These are phyloP conservation scores for Epizoanthus rinbou DNA, from an alignment of 92 coral and sea anemone genomes.

Conservation along the genomic window DNA sequence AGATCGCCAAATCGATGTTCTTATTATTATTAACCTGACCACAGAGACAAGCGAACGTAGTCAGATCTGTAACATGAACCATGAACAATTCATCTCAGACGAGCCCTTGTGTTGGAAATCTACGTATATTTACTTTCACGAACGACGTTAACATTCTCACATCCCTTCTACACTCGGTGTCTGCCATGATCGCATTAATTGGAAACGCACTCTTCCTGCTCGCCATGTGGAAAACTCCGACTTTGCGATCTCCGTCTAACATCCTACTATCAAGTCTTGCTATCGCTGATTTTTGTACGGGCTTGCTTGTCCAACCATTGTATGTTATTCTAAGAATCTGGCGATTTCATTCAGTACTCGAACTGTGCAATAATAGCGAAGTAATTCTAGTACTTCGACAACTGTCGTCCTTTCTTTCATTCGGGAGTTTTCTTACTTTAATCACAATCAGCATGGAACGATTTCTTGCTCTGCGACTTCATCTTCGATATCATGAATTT, in stretches of 20 bases:
- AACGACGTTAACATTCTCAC: background rate
- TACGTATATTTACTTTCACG: background rate
- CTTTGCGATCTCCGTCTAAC: slow-evolving; percentile 8
- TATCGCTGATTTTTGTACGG: background rate
- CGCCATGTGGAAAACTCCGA: slow-evolving; percentile 7
- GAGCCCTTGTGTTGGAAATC: no score
- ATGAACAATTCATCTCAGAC: background rate
- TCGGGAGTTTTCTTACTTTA: background rate
- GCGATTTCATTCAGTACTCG: no score
- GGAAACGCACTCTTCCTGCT: background rate
- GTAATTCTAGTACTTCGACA: no score
- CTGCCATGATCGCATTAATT: background rate
- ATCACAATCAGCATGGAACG: slow-evolving; percentile 9
- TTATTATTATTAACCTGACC: no score
- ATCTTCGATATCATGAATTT: slow-evolving; percentile 8
- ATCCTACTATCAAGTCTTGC: slow-evolving; percentile 1
- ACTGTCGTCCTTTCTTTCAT: background rate
- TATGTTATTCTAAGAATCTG: background rate
- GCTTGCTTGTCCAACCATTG: slow-evolving; percentile 5
- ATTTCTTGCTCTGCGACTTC: background rate
- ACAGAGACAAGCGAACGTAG: no score
- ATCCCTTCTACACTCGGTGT: background rate
- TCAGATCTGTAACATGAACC: background rate
- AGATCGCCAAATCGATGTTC: no score
- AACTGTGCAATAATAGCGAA: no score